Conservation (phyloP, 53 echinoderm and acorn worm species). For the Astropecten irregularis region DNA sequence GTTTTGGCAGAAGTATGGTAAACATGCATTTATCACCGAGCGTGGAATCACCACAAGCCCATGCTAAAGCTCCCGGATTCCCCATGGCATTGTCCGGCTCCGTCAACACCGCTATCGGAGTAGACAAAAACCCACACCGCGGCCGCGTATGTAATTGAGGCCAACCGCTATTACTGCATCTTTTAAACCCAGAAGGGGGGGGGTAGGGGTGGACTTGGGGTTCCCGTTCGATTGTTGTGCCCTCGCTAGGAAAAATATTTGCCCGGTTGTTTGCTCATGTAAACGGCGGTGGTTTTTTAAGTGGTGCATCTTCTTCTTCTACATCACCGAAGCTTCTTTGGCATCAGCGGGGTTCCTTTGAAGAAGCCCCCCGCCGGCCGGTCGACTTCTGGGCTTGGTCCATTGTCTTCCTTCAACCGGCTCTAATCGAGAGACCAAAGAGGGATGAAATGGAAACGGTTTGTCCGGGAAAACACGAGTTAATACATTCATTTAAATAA, state of each 20-base stretch:
- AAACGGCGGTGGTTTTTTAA: constrained; percentile 29
- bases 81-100: not conserved
- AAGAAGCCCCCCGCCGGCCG: too few species aligned
- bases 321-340: too few species aligned
- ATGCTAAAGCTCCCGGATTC: not conserved
- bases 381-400: constrained; percentile 21
- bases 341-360: too few species aligned
- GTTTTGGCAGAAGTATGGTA: constrained; percentile 1
- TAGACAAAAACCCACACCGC: not conserved
- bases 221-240: too few species aligned
- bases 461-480: not conserved
- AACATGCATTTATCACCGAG: constrained; percentile 1
- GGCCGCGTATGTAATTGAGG: too few species aligned
- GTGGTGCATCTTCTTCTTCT: constrained; percentile 4
- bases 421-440: not conserved
- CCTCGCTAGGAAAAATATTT: constrained; percentile 38
- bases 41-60: constrained; percentile 10
- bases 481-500: constrained; percentile 21
- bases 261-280: constrained; percentile 27
- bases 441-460: not conserved
- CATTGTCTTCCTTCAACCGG: constrained; percentile 12
- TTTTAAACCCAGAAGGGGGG: too few species aligned
- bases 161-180: too few species aligned
- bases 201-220: too few species aligned
- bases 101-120: constrained; percentile 7